Conservation (phyloP, 2,888 invertebrate genomes). For the Agriotes lineatus region DNA sequence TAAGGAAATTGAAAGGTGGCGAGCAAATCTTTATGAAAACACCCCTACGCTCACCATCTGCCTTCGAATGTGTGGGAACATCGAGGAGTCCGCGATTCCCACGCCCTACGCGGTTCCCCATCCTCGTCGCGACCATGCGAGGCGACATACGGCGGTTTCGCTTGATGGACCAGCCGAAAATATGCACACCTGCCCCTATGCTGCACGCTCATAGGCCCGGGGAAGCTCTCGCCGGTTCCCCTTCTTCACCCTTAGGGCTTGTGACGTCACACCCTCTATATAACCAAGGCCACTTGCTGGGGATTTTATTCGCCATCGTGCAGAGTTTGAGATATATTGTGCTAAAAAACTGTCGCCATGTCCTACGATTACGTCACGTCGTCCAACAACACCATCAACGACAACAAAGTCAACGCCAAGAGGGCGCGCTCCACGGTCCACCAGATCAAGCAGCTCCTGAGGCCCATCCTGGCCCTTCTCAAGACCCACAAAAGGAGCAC, state of each 20-base stretch:
- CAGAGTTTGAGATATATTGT: slow-evolving; percentile 30
- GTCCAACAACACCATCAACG: slow-evolving; percentile 80
- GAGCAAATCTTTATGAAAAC: slow-evolving; percentile 46
- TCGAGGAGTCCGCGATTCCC: slow-evolving; percentile 74
- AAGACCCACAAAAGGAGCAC: slow-evolving; percentile 66
- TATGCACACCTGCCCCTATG: slow-evolving; percentile 68
- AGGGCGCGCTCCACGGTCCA: slow-evolving; percentile 70
- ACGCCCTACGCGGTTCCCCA: slow-evolving; percentile 64
- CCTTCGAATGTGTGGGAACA: slow-evolving; percentile 72
- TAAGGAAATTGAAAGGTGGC: slow-evolving; percentile 44
- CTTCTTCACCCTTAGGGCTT: slow-evolving; percentile 65
- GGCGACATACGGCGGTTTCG: slow-evolving; percentile 56
- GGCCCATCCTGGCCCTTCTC: slow-evolving; percentile 73
- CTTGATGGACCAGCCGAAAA: slow-evolving; percentile 64
- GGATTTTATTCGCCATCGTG: slow-evolving; percentile 74
- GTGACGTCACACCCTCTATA: slow-evolving; percentile 70
- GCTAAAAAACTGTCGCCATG: slow-evolving; percentile 66
- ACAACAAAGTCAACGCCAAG: slow-evolving; percentile 78
- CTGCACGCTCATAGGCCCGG: slow-evolving; percentile 64
- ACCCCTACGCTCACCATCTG: slow-evolving; percentile 66
- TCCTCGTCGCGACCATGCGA: slow-evolving; percentile 56
- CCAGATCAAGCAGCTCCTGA: slow-evolving; percentile 79
- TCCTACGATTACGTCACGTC: slow-evolving; percentile 75
- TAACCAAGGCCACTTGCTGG: slow-evolving; percentile 68
- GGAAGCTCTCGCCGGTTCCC: slow-evolving; percentile 63